Evolutionary conservation across 2,888 invertebrate genomes (phyloP), one percentile per base, ranked within the genome.

Genomic region (Pseudanteris insignis): DNA sequence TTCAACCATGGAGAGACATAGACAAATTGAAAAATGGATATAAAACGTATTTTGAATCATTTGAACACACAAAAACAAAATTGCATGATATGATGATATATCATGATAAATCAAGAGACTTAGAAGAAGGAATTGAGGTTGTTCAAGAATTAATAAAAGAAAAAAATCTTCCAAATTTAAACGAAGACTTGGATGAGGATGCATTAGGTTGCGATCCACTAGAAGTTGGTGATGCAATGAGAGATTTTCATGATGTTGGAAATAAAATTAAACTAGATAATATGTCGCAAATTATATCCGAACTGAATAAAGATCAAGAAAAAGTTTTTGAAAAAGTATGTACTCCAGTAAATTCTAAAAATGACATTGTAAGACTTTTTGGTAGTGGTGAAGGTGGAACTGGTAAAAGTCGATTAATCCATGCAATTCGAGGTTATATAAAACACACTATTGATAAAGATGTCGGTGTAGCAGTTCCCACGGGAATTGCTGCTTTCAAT

Each of bases 401-500:
- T 64, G 26, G 72, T 68, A 24, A 72, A 71, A 37, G 71, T 59
- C 72, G 43, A 66, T 48, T 73, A 30, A 75, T 73, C 29, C 65
- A 75, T 60, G 68, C 64, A 8, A 43, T 74, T 2, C 64, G 67
- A 60, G 29, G 48, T 11, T 73, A 68, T 69, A 63, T 70, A n/a
- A 68, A 70, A 55, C 61, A 70, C 68, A 11, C 18, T 58, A 65
- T 50, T 67, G 0, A 62, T 55, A 70, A 70, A 63, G 65, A 67
- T 58, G 68, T 69, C 8, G 69, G 67, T n/a, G 65, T 72, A 21
- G 63, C 64, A n/a, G 72, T 71, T 4, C 74, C 70, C 4, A 75
- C 74, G 21, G 76, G 74, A 24, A 72, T 76, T 13, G 73, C 73
- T 11, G 74, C 75, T 30, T 75, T 72, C 44, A 75, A 75, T 60